Base-by-base conservation (phyloP, 1,140 invertebrate genomes). In the Ladona fulva region DNA sequence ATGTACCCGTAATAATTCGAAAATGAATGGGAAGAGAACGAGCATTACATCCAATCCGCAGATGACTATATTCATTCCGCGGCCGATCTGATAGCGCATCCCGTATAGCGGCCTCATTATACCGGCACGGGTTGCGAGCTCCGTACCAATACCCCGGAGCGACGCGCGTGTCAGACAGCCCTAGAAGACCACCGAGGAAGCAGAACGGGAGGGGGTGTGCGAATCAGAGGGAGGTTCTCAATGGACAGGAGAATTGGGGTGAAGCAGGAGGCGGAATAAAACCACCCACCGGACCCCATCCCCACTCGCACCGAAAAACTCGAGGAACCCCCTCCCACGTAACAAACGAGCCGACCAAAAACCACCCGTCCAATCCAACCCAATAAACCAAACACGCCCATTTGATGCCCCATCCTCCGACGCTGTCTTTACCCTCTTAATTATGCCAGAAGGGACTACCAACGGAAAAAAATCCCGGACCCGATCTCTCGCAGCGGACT, bases 1-100 rank as follows among this genome's bases (percentile, higher is more conserved):
- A 37, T n/a, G 8, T 37, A 8, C 29, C 1, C 29, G 29, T 37
- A 37, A 37, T 37, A 37, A 37, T 37, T 37, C 52, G 52, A n/a
- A n/a, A n/a, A n/a, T n/a, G n/a, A n/a, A 22, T 66, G 52, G 52
- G 52, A 12, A 22, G 52, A 12, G 52, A 52, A 10, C 44, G 19
- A 19, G n/a, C 3, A 66, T 6, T 66, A 66, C 14, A 66, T 66
- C 44, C 44, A 11, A 19, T 52, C n/a, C 14, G n/a, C 16, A 66
- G 52, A 66, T 66, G 52, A 66, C 52, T 66, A 22, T 66, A 66
- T 66, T 66, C 52, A 66, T 66, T 66, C n/a, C 52, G 52, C 52
- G 52, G n/a, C n/a, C 52, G 52, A 66, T 22, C 52, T 19, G 52
- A 66, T 66, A 66, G n/a, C 14, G 3, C 52, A 3, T 66, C 52